phyloP scores from a whole-genome alignment of 2,888 invertebrate species.

The Agonopterix heracliana region DNA sequence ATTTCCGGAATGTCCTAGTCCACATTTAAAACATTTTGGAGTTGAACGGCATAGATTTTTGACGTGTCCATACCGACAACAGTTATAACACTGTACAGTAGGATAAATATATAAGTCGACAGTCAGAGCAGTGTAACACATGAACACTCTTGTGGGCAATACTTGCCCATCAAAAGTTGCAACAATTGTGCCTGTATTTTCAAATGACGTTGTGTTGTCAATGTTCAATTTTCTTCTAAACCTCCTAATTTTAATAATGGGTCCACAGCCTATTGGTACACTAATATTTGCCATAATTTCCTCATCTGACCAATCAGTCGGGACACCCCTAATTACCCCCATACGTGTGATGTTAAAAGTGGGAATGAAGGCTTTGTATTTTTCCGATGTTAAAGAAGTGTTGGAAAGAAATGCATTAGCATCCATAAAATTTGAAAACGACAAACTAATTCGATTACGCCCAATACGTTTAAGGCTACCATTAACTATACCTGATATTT shows the following conservation, averaged over 20 bases:
- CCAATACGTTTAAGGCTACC: background rate
- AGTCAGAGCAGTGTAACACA: conserved; percentile 1
- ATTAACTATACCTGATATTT: no score
- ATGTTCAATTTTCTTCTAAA: background rate
- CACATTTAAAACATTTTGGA: background rate
- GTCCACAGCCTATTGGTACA: background rate
- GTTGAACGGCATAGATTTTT: conserved; percentile 6
- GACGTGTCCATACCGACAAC: conserved; percentile 12
- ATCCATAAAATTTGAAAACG: background rate
- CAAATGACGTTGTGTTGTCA: background rate
- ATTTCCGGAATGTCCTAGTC: background rate
- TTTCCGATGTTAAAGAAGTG: background rate
- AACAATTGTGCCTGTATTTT: background rate
- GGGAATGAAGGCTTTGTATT: background rate
- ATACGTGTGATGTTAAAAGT: background rate
- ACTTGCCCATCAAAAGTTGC: conserved; percentile 1
- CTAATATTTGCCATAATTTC: background rate
- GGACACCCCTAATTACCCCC: background rate
- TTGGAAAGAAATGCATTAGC: background rate
- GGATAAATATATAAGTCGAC: conserved; percentile 14
- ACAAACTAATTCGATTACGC: background rate
- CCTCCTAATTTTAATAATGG: background rate
- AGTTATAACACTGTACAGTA: conserved; percentile 12
- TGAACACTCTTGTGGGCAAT: background rate
- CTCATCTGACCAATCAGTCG: background rate